A percentile compares a stretch with the other conserved stretches of the same genome.
Conservation (phyloP, 37 sponge, comb jelly and placozoan species). For the Ianthella basta region DNA sequence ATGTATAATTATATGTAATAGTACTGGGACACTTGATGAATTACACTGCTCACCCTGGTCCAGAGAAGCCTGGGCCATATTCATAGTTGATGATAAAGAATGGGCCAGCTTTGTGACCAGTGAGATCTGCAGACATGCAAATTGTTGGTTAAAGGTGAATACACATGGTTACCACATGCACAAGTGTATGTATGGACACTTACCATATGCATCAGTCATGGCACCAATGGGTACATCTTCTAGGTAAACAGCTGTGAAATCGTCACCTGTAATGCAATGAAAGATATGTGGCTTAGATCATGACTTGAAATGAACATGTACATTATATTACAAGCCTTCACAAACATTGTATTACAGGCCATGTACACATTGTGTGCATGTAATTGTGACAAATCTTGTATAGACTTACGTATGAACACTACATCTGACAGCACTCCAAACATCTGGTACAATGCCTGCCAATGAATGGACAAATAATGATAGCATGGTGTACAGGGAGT, state of each 20-base stretch:
- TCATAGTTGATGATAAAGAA: slow-evolving; percentile 80
- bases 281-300: background rate
- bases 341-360: background rate
- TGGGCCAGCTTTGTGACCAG: slow-evolving; percentile 59
- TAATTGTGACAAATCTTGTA: background rate
- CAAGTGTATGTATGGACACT: background rate
- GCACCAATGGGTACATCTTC: slow-evolving; percentile 85
- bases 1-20: background rate
- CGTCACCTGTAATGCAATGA: slow-evolving; percentile 36
- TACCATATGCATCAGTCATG: slow-evolving; percentile 60
- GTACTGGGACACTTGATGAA: too few relatives aligned
- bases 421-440: slow-evolving; percentile 86
- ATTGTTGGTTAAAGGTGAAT: background rate
- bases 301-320: too few relatives aligned
- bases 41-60: slow-evolving; percentile 82
- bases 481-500: too few relatives aligned
- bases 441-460: slow-evolving; percentile 92
- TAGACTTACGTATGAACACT: slow-evolving; percentile 63
- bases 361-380: background rate
- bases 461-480: background rate
- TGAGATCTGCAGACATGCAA: slow-evolving; percentile 41
- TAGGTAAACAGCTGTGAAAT: slow-evolving; percentile 64
- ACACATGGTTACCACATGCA: background rate
- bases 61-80: slow-evolving; percentile 80
- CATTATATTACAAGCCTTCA: too few relatives aligned